A percentile compares a stretch with the other conserved stretches of the same genome.
These are phyloP conservation scores for Amblyjoppa fuscipennis DNA, from an alignment of 2,888 invertebrate genomes.

Conservation along the genomic window DNA sequence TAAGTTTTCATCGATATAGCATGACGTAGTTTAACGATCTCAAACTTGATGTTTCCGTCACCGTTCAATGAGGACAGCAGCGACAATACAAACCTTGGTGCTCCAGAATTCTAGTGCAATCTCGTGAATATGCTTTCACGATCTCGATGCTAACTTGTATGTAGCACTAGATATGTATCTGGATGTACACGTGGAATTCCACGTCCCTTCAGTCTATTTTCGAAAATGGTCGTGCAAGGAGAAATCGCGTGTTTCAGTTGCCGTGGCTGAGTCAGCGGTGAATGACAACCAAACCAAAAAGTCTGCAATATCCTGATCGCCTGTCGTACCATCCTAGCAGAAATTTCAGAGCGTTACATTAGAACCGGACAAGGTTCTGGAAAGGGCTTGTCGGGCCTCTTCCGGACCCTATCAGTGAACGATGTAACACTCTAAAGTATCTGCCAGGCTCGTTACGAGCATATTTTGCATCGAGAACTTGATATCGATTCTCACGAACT, in stretches of 20 bases:
- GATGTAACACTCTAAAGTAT: too few relatives aligned
- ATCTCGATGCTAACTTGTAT: conserved; percentile 41
- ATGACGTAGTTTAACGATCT: background rate
- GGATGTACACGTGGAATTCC: background rate
- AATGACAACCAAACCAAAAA: background rate
- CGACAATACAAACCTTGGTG: background rate
- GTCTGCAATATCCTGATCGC: background rate
- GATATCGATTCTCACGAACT: background rate
- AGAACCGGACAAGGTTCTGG: too few relatives aligned
- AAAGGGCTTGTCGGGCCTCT: too few relatives aligned
- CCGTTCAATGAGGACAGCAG: background rate
- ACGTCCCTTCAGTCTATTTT: conserved; percentile 13
- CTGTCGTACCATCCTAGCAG: background rate
- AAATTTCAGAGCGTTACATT: too few relatives aligned
- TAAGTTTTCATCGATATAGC: background rate
- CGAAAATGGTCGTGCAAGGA: background rate
- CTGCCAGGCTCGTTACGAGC: background rate
- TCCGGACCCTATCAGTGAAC: too few relatives aligned
- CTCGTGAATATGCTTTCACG: conserved; percentile 41
- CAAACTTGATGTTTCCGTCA: conserved; percentile 4
- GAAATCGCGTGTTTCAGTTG: background rate
- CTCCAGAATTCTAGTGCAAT: conserved; percentile 36
- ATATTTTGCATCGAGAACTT: background rate
- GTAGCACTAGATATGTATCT: conserved; percentile 12
- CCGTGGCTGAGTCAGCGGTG: background rate